These are phyloP conservation scores for Rhagonycha lutea DNA, from an alignment of 2,888 invertebrate genomes.

Conservation along the genomic window DNA sequence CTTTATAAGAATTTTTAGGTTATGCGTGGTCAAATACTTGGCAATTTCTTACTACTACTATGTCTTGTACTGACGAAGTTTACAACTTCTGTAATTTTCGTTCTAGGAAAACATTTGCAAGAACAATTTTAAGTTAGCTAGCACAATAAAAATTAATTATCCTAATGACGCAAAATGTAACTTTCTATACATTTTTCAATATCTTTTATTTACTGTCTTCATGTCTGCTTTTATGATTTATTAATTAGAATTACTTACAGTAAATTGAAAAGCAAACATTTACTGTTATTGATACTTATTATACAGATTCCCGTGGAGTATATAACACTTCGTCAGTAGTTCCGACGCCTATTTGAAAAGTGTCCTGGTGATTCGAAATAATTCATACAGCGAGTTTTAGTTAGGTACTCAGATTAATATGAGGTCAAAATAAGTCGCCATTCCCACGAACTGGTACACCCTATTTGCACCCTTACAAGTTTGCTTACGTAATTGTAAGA, in stretches of 20 bases:
- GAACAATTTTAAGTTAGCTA: background rate
- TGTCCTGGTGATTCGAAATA: constrained; percentile 3
- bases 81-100: background rate
- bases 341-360: constrained; percentile 9
- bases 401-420: constrained; percentile 17
- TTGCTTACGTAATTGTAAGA: constrained; percentile 22
- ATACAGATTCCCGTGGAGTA: constrained; percentile 5
- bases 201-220: background rate
- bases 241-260: constrained; percentile 9
- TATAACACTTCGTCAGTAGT: constrained; percentile 7
- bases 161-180: background rate
- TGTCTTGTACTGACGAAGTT: background rate
- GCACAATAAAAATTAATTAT: background rate
- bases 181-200: background rate
- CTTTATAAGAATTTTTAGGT: constrained; percentile 12
- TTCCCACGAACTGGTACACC: constrained; percentile 27
- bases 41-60: background rate
- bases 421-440: constrained; percentile 23
- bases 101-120: background rate
- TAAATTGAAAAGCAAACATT: constrained; percentile 13
- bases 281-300: constrained; percentile 12
- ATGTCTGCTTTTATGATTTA: background rate
- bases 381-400: constrained; percentile 10
- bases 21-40: constrained; percentile 7
- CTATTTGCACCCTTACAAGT: constrained; percentile 22